Base-by-base conservation (phyloP, 2,797 vertebrate species). In the Liasis olivaceus region DNA sequence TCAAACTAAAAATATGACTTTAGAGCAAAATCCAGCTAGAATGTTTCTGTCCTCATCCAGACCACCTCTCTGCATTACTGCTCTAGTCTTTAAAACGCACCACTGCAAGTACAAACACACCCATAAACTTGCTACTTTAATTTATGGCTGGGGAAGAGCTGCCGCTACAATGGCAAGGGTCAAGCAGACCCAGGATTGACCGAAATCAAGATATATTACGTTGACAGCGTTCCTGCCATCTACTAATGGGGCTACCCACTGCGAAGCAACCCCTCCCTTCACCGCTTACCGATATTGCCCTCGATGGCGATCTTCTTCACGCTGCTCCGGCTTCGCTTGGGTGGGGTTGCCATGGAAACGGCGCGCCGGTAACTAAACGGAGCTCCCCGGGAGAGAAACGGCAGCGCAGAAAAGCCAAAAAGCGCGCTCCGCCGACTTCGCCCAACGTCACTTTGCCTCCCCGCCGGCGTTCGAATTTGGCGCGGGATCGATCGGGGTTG, bases 271-370 rank as follows among this genome's bases (percentile, higher is more conserved):
- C 28, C 26, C 14, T 1, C 2, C 6, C 47, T 8, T 8, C 12
- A 24, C 20, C 11, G 64, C 98, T 98, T 95, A 99, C 99, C 99
- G 60, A 99, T 99, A 59, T 99, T 99, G 7, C 99, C 99, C 94
- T 99, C 99, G 2, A 99, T 95, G 0, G 99, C 98, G 86, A 99
- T 94, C 89, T 98, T 98, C 95, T 97, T 98, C 58, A 98, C 93
- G 87, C 94, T 95, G 85, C 96, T 96, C 86, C 97, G 9, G 24
- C 95, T 90, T 96, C 98, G 98, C 95, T 99, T 99, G 0, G 98
- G 96, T 1, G 97, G 97, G 0, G 96, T 94, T 51, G 98, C 97
- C 99, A 99, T 99, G 47, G 89, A 91, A 36, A 64, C 6, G 3
- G 8, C 9, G 42, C 0, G 17, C 42, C 24, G 28, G 5, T 5